Evolutionary conservation across 2,888 invertebrate species (phyloP), one percentile per base, ranked within the genome.

Genomic region (Cartodere bifasciata): DNA sequence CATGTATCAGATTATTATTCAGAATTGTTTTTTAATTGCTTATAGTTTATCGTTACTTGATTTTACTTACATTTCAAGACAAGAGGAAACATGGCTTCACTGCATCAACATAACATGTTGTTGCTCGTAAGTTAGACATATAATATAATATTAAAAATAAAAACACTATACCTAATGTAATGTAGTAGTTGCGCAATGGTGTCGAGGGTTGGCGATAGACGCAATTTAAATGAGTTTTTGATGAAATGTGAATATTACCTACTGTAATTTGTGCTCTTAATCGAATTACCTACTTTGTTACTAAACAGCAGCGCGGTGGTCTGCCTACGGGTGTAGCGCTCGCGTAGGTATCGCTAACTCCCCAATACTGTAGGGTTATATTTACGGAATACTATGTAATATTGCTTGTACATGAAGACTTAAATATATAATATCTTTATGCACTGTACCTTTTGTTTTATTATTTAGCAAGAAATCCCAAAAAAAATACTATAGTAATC

Each of bases 361-460:
- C 50, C 52, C 48, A 44, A 48, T 52, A 53, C 47, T 53, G 56
- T 60, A 60, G 58, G 60, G 53, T 58, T 58, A 58, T 54, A 54
- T 57, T 58, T 59, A 60, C 65, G 67, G 68, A 51, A 49, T 50
- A 70, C 68, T 70, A 68, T 72, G 66, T 70, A 70, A 62, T 70
- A 71, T 72, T 71, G 74, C 75, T 75, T 75, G 73, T 74, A 75
- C 70, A 74, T 74, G 74, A 73, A 72, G 68, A 74, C 73, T 73
- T 72, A 70, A 74, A 72, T 72, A 72, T 72, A 72, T n/a, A n/a
- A n/a, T 74, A 74, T 74, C 74, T 73, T 73, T 72, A 75, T 72
- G 74, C 75, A 75, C 74, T 35, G 22, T 20, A 20, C 6, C 20
- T 7, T 20, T 6, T 6, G n/a, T 20, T 20, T 20, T n/a, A n/a